Percentiles rank a stretch among this genome's conserved stretches.
Evolutionary conservation across 2,888 invertebrate species (phyloP).

Genomic region (Epirrhoe alternata): DNA sequence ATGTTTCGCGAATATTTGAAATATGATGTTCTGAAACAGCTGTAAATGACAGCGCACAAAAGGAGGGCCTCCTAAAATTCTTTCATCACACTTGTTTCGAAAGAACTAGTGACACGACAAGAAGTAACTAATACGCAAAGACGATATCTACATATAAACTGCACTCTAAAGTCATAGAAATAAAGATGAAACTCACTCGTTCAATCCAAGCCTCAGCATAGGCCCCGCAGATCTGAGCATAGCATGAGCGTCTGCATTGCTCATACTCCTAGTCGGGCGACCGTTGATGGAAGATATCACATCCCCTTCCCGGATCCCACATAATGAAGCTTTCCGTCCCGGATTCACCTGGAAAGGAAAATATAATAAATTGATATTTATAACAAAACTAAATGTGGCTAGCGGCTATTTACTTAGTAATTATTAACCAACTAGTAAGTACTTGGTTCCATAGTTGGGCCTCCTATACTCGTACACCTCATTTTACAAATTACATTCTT

Average conservation of each 20-base stretch:
- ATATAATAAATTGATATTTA: neutral
- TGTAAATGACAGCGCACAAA: no score
- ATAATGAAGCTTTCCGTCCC: slow-evolving; percentile 92
- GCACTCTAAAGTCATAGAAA: neutral
- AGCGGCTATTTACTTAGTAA: neutral
- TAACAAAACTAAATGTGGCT: no score
- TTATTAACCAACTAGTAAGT: no score
- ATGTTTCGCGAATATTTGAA: neutral
- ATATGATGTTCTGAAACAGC: neutral
- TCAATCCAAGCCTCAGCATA: slow-evolving; percentile 87
- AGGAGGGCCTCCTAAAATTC: no score
- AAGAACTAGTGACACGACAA: no score
- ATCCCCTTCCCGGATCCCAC: slow-evolving; percentile 93
- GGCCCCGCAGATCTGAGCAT: slow-evolving; percentile 90
- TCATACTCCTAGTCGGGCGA: slow-evolving; percentile 87
- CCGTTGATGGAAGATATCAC: slow-evolving; percentile 92
- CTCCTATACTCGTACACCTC: no score
- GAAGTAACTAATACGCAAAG: neutral
- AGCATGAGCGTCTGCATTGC: slow-evolving; percentile 89
- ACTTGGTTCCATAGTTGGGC: no score
- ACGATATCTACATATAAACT: neutral
- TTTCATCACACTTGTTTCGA: no score
- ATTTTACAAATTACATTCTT: no score
- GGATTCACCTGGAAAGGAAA: slow-evolving; percentile 90
- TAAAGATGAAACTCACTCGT: slow-evolving; percentile 86